Conservation (phyloP, 92 coral and sea anemone species). For the Nematostella vectensis region DNA sequence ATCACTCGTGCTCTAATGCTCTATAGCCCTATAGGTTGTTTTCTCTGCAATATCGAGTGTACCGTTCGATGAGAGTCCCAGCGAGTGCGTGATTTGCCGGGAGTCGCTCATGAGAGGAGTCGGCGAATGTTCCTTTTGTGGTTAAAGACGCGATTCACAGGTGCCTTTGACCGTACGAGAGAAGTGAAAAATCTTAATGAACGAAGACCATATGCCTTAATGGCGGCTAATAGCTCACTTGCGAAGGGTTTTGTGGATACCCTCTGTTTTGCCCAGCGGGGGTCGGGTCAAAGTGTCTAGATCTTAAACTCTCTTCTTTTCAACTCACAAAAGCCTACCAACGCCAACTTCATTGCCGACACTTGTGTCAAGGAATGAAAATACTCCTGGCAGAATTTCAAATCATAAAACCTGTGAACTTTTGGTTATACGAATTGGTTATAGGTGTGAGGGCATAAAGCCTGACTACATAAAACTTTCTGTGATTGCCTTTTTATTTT, state of each 20-base stretch:
- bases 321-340: too few relatives aligned
- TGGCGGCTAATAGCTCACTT: not conserved
- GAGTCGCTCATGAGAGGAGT: too few relatives aligned
- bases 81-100: too few relatives aligned
- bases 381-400: not conserved
- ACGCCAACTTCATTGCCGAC: too few relatives aligned
- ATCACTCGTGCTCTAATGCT: too few relatives aligned
- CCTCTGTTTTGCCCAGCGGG: constrained; percentile 3
- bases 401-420: not conserved
- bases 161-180: constrained; percentile 2
- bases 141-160: not conserved
- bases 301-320: too few relatives aligned
- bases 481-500: constrained; percentile 1
- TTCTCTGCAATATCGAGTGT: too few relatives aligned
- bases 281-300: not conserved
- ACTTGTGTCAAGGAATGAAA: too few relatives aligned
- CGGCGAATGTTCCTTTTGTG: constrained; percentile 8
- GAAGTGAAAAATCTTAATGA: not conserved
- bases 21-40: too few relatives aligned
- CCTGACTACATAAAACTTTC: not conserved
- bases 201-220: not conserved
- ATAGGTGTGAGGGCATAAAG: too few relatives aligned
- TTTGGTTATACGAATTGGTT: too few relatives aligned
- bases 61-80: too few relatives aligned
- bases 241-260: not conserved